Base-by-base conservation (phyloP, 2,113 vertebrate genomes). In the Zosterops borbonicus region DNA sequence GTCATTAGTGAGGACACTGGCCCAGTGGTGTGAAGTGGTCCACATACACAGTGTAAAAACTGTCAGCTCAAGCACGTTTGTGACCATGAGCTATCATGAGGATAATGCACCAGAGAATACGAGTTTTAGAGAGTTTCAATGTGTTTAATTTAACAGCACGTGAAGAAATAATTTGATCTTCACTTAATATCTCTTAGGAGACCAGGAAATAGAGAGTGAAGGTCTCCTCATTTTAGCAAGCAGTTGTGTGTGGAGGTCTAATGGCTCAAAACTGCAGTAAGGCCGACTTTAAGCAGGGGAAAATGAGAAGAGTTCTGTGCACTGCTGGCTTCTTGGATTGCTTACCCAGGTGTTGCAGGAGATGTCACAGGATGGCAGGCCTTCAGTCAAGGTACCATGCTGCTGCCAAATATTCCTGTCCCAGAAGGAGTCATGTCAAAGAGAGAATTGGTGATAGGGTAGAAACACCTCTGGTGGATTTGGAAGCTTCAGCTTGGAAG, bases 231-330 rank as follows among this genome's bases (percentile, higher is more conserved):
- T 35, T 84, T 75, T 33, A 70, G 44, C 28, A 55, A 41, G 31
- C 23, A 65, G 0, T 15, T 31, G 9, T 33, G 17, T 17, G 24
- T 35, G 18, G 53, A 59, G 44, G 25, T 59, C 47, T 41, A 5
- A 49, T 22, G 63, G 44, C 18, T 90, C 2, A 2, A 39, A 81
- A 55, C 27, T 60, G 49, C 46, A 82, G 41, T 33, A 47, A 42
- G 62, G 42, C 6, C 44, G 47, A 0, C 42, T 58, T 41, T 49
- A 52, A 24, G 2, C 25, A 18, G 16, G 17, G 7, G 10, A 7
- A 18, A 22, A 24, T 20, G 16, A 9, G 7, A 2, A 11, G 35
- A 35, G 42, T n/a, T 60, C 3, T 1, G 3, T 33, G n/a, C 6
- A 3, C 15, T 67, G 22, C 5, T 84, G 42, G 16, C 28, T 33